Base-by-base conservation (phyloP, 2,888 invertebrate genomes). In the Sceliomorpha sp. region DNA sequence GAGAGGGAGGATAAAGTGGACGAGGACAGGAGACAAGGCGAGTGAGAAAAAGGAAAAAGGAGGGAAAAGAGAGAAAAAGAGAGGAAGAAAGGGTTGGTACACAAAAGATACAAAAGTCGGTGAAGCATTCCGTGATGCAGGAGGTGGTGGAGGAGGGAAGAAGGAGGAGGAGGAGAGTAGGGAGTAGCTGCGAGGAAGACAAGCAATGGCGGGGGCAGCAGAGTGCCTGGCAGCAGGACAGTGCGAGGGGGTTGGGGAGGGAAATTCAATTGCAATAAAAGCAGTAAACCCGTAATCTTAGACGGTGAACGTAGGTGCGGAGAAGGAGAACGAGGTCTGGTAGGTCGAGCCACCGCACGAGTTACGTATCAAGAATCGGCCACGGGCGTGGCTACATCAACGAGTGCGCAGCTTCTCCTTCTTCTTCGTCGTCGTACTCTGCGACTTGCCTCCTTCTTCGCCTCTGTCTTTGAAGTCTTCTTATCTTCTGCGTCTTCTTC, bases 281-380 rank as follows among this genome's bases (percentile, higher is more conserved):
- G 79, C 82, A 84, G 58, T 73, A 76, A 79, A 83, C 70, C 77
- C 64, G 81, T 84, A 84, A 86, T 86, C 80, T 85, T 77, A 78
- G 83, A 77, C 58, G 78, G 70, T 29, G 58, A 59, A 39, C 10
- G 53, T 50, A 47, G 59, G 47, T 34, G 63, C 44, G 37, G 72
- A 73, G 80, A 80, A 78, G 80, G 81, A 80, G 80, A 79, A 80
- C 60, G 68, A 71, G 77, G 74, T 75, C 73, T 76, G 85, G 87
- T 88, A 87, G 88, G 87, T 86, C 83, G 87, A 87, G 86, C 86
- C 85, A 87, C 86, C 79, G 85, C 86, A 87, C 87, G 85, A 86
- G 86, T 87, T 88, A 87, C 87, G 87, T 88, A 88, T 87, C 86
- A 85, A 84, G 86, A 87, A 87, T 88, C 84, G 82, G 84, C 86